These are phyloP conservation scores for Colostygia pectinataria DNA, from an alignment of 2,888 invertebrate genomes.

Conservation along the genomic window DNA sequence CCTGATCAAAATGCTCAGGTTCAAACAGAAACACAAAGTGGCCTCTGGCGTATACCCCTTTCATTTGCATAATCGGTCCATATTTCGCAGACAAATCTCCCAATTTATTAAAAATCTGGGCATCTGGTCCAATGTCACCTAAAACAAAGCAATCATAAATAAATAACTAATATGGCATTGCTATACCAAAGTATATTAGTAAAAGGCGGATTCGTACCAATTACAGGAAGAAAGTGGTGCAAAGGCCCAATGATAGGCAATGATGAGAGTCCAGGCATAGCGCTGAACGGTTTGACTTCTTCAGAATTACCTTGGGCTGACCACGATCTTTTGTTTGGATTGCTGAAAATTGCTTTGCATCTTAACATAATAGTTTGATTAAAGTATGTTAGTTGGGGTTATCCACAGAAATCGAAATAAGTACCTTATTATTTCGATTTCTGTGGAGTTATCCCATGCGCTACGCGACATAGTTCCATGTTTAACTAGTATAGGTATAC, in stretches of 20 bases:
- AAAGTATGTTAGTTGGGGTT: too few relatives aligned
- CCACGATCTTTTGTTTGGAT: not conserved
- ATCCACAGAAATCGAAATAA: too few relatives aligned
- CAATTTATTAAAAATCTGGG: conserved; percentile 51
- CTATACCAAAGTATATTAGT: too few relatives aligned
- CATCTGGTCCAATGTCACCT: conserved; percentile 57
- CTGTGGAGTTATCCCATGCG: too few relatives aligned
- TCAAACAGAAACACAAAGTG: conserved; percentile 61
- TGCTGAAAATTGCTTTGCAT: not conserved
- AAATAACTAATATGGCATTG: not conserved
- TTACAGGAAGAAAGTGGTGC: conserved; percentile 20
- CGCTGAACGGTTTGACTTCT: conserved; percentile 51
- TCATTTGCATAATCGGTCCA: conserved; percentile 64
- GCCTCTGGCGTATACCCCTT: conserved; percentile 57
- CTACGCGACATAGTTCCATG: too few relatives aligned
- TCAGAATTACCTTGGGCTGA: conserved; percentile 4
- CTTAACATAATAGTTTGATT: too few relatives aligned
- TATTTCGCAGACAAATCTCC: conserved; percentile 51
- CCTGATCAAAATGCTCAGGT: conserved; percentile 61
- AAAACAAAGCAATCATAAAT: conserved; percentile 10
- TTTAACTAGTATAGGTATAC: too few relatives aligned
- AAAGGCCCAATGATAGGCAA: conserved; percentile 64
- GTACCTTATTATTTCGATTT: too few relatives aligned
- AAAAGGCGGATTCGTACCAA: too few relatives aligned
- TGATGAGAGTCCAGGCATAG: conserved; percentile 63